Percentiles rank a stretch among this genome's conserved stretches.
Evolutionary conservation across 2,797 vertebrate genomes (phyloP).

Genomic region (Enteromius radiatus): DNA sequence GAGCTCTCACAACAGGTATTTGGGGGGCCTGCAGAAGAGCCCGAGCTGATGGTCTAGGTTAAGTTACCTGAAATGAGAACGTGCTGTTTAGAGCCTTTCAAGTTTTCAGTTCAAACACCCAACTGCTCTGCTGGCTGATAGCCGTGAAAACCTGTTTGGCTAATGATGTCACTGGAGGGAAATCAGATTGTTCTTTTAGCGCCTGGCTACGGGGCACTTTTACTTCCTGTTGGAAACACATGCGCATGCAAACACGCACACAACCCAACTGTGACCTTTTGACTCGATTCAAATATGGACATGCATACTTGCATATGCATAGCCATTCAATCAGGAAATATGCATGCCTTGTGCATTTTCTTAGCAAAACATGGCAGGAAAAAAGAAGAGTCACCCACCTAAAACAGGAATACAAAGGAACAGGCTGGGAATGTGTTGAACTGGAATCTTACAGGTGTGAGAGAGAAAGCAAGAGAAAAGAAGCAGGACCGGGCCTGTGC

Average conservation of each 20-base stretch:
- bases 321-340: not conserved
- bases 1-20: slow-evolving; percentile 78
- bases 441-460: slow-evolving; percentile 36
- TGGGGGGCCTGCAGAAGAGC: slow-evolving; percentile 68
- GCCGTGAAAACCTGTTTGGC: slow-evolving; percentile 77
- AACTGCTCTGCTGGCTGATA: slow-evolving; percentile 63
- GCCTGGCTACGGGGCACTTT: slow-evolving; percentile 71
- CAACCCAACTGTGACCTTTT: slow-evolving; percentile 21
- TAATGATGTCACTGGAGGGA: slow-evolving; percentile 77
- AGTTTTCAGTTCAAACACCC: slow-evolving; percentile 68
- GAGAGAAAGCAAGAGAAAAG: slow-evolving; percentile 45
- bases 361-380: not conserved
- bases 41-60: slow-evolving; percentile 76
- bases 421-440: not conserved
- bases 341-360: slow-evolving; percentile 1
- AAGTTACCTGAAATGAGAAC: slow-evolving; percentile 85
- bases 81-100: slow-evolving; percentile 81
- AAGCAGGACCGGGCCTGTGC: slow-evolving; percentile 61
- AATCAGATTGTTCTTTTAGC: slow-evolving; percentile 78
- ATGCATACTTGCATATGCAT: not conserved
- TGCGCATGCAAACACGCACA: slow-evolving; percentile 15
- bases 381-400: not conserved
- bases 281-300: not conserved
- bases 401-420: slow-evolving; percentile 2
- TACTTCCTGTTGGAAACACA: slow-evolving; percentile 72